Percentiles rank a stretch among this genome's conserved stretches.
phyloP scores from a whole-genome alignment of 2,113 vertebrate genomes.

The Oryzias curvinotus region DNA sequence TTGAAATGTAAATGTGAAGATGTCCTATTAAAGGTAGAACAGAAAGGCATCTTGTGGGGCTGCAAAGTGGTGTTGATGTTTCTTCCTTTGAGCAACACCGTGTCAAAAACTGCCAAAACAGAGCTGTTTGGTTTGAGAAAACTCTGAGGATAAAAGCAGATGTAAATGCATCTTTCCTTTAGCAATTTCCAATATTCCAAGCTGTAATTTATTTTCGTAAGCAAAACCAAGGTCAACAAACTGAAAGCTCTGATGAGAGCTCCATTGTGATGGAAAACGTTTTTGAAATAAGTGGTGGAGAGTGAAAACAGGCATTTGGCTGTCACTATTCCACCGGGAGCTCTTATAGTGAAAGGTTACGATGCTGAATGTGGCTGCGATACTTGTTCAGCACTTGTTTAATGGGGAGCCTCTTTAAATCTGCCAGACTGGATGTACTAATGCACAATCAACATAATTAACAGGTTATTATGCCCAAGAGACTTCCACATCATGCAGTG shows the following conservation, averaged over 20 bases:
- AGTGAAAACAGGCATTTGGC: slow-evolving; percentile 14
- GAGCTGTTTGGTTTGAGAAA: too few relatives aligned
- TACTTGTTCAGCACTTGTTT: slow-evolving; percentile 21
- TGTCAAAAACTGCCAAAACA: too few relatives aligned
- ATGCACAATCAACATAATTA: slow-evolving; percentile 53
- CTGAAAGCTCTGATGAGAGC: slow-evolving; percentile 51
- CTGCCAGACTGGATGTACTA: slow-evolving; percentile 33
- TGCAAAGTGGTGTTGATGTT: too few relatives aligned
- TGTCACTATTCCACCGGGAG: slow-evolving; percentile 18
- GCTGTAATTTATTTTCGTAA: slow-evolving; percentile 34
- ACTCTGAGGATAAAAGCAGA: too few relatives aligned
- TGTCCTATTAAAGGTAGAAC: too few relatives aligned
- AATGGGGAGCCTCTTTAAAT: slow-evolving; percentile 34
- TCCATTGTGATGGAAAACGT: slow-evolving; percentile 58
- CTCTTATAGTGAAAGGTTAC: slow-evolving; percentile 35
- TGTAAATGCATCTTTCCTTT: too few relatives aligned
- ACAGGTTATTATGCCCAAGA: slow-evolving; percentile 30
- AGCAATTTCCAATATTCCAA: not conserved
- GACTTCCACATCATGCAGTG: slow-evolving; percentile 27
- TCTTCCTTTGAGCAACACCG: too few relatives aligned
- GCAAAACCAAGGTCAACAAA: slow-evolving; percentile 53
- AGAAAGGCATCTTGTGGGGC: too few relatives aligned
- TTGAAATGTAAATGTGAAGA: too few relatives aligned
- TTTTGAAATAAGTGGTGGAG: slow-evolving; percentile 26
- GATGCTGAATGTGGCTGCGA: slow-evolving; percentile 5